Conservation (phyloP, 2,113 vertebrate genomes). For the Uropsilus gracilis region DNA sequence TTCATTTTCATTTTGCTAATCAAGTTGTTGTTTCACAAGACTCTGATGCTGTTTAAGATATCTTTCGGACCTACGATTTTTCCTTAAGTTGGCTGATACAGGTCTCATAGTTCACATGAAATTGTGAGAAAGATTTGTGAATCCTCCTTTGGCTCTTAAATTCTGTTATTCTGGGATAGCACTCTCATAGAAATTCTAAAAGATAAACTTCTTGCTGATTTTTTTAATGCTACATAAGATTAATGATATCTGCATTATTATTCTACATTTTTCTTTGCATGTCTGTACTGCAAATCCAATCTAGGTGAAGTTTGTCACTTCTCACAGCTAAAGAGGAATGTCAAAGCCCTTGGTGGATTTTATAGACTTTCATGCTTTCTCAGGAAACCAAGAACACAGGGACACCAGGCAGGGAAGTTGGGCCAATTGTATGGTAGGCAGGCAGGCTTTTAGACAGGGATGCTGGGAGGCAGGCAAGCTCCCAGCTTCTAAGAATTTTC, state of each 20-base stretch:
- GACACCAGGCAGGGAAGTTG: too few species aligned
- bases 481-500: too few species aligned
- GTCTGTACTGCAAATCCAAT: too few species aligned
- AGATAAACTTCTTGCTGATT: background rate
- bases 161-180: background rate
- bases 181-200: background rate
- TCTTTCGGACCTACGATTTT: conserved; percentile 77
- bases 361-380: too few species aligned
- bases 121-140: conserved; percentile 57
- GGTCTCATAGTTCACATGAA: conserved; percentile 42
- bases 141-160: background rate
- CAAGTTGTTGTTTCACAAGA: conserved; percentile 85
- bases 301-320: too few species aligned
- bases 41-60: conserved; percentile 79
- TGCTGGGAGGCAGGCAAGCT: too few species aligned
- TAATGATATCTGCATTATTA: background rate
- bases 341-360: too few species aligned
- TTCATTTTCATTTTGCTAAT: conserved; percentile 86
- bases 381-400: too few species aligned
- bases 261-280: background rate
- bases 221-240: conserved; percentile 11
- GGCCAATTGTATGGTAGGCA: too few species aligned
- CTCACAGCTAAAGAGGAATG: too few species aligned
- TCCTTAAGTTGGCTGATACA: conserved; percentile 74
- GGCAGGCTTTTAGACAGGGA: too few species aligned